Percentiles rank a stretch among this genome's conserved stretches.
These are phyloP conservation scores for Procapra przewalskii DNA, from an alignment of 2,113 vertebrate genomes.

Conservation along the genomic window DNA sequence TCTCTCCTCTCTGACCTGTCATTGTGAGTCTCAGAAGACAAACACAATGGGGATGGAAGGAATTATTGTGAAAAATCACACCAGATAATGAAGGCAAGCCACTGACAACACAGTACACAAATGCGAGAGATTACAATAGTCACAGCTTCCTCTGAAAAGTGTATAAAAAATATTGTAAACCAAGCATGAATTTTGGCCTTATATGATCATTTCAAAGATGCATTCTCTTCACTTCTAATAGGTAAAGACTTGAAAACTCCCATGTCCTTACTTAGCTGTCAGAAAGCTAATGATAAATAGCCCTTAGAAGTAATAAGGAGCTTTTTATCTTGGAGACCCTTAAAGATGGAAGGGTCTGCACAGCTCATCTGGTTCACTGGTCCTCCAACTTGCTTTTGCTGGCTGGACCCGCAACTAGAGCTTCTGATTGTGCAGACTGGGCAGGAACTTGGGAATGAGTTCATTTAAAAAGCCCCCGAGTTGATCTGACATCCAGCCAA, in stretches of 20 bases:
- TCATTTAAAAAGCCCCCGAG: neutral
- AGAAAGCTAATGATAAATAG: neutral
- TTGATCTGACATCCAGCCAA: neutral
- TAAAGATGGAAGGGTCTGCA: neutral
- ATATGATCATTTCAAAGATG: neutral
- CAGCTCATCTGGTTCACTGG: neutral
- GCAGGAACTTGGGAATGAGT: neutral
- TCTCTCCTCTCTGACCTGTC: neutral
- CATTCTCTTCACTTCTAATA: neutral
- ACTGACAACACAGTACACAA: neutral
- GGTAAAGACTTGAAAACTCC: neutral
- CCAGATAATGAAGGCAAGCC: neutral
- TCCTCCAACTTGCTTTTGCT: neutral
- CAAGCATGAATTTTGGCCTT: neutral
- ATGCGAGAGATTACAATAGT: neutral
- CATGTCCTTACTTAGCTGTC: neutral
- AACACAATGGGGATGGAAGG: accelerated
- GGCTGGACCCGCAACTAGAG: neutral
- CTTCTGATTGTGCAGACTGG: neutral
- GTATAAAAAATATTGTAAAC: no score
- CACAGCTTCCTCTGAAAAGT: neutral
- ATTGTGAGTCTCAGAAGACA: neutral
- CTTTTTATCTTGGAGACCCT: neutral
- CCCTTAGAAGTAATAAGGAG: neutral
- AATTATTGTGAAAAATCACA: neutral